Base-by-base conservation (phyloP, 2,113 vertebrate genomes). In the Bufo gargarizans region DNA sequence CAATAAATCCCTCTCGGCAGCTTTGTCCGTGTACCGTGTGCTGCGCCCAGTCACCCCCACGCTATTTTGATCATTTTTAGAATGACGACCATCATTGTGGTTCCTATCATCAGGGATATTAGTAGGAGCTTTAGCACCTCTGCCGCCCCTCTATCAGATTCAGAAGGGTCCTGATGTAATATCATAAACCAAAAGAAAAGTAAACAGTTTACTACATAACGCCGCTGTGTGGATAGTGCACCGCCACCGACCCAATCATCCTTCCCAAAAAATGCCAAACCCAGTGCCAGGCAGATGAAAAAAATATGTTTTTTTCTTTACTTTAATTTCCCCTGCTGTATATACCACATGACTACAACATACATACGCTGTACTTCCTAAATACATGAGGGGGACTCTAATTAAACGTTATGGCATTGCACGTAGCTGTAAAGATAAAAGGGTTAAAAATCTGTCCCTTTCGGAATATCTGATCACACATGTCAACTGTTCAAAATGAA, bases 221-320 rank as follows among this genome's bases (percentile, higher is more conserved):
- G 43, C 43, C 9, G 56, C 20, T 20, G 50, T 4, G 11, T 11
- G 56, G 33, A 33, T 33, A 17, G 16, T 1, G 56, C 12, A 77
- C 76, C 5, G 11, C 10, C 49, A 20, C 76, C 50, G 3, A 55
- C 33, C 33, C 33, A 33, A 33, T 33, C 33, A 47, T 0, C 1
- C 13, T 22, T 45, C 19, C 16, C 50, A 74, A 76, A 85, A 85
- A 72, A 76, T 85, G 69, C 67, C 3, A 20, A 76, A n/a, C 20
- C 22, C 17, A 85, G 7, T 49, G 83, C 71, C 69, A 85, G 22
- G 45, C 10, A 45, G 22, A n/a, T 72, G 12, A 16, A 22, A 74
- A 58, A 85, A 22, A 85, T 56, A 82, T 77, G 1, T 9, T 5
- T 53, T 9, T 53, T 53, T 53, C 9, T 53, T 53, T 53, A 9